Percentiles rank a stretch among this genome's conserved stretches.
These are phyloP conservation scores for Alexandromys fortis DNA, from an alignment of 2,113 vertebrate species.

Conservation along the genomic window DNA sequence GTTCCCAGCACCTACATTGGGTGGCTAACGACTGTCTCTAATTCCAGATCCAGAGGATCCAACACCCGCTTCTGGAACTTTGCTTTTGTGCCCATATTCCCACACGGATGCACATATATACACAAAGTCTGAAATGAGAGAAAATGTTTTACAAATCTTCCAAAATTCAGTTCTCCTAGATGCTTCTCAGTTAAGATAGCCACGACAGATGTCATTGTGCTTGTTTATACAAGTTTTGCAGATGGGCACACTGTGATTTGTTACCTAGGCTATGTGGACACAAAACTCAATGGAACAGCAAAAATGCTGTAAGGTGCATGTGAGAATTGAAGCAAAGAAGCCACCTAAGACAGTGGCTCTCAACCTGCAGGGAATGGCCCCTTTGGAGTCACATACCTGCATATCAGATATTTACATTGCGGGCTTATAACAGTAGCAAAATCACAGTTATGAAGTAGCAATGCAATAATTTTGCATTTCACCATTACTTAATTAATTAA, in stretches of 20 bases:
- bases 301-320: neutral
- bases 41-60: neutral
- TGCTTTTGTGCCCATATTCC: too few relatives aligned
- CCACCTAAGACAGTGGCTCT: neutral
- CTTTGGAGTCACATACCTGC: neutral
- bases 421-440: neutral
- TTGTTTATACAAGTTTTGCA: neutral
- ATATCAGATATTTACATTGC: neutral
- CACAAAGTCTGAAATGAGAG: neutral
- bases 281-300: neutral
- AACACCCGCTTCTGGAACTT: neutral
- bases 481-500: neutral
- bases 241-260: rapidly evolving
- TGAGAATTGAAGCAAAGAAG: neutral
- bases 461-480: neutral
- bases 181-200: neutral
- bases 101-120: neutral
- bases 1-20: neutral
- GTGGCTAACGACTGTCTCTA: neutral
- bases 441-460: neutral
- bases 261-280: neutral
- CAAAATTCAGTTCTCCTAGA: neutral
- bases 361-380: rapidly evolving
- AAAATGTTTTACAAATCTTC: neutral
- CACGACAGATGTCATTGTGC: rapidly evolving